phyloP scores from a whole-genome alignment of 1,140 invertebrate species.

The Pantala flavescens region DNA sequence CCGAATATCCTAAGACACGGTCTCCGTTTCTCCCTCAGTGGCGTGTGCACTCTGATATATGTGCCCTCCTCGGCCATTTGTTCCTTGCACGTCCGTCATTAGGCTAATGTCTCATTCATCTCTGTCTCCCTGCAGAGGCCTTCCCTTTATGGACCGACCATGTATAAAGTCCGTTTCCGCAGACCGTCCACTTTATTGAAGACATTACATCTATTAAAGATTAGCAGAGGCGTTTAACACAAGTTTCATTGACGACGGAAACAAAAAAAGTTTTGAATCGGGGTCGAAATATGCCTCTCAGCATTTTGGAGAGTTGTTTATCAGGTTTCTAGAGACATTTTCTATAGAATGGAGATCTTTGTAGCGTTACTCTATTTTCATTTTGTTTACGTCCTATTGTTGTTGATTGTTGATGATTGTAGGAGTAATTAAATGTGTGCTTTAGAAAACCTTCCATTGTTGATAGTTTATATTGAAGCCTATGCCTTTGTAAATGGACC shows the following conservation, averaged over 20 bases:
- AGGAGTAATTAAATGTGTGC: too few species aligned
- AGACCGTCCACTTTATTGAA: not conserved
- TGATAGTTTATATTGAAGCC: too few species aligned
- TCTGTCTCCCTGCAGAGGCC: not conserved
- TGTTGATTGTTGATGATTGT: too few species aligned
- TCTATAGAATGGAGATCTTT: too few species aligned
- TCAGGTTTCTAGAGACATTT: too few species aligned
- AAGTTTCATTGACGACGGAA: not conserved
- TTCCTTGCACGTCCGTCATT: not conserved
- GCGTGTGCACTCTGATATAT: not conserved
- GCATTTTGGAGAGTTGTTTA: too few species aligned
- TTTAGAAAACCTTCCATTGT: too few species aligned
- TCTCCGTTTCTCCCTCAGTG: not conserved
- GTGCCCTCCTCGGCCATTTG: not conserved
- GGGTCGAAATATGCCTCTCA: not conserved
- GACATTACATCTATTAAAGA: slow-evolving; percentile 1
- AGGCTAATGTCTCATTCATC: not conserved
- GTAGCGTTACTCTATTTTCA: too few species aligned
- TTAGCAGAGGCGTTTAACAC: not conserved
- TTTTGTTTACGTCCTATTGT: too few species aligned
- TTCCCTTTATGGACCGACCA: not conserved
- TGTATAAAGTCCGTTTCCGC: not conserved
- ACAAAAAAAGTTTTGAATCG: not conserved
- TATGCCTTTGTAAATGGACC: too few species aligned
- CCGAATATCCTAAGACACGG: not conserved